A percentile compares a stretch with the other conserved stretches of the same genome.
Evolutionary conservation across 2,888 invertebrate genomes (phyloP).

Genomic region (Parasteatoda lunata): DNA sequence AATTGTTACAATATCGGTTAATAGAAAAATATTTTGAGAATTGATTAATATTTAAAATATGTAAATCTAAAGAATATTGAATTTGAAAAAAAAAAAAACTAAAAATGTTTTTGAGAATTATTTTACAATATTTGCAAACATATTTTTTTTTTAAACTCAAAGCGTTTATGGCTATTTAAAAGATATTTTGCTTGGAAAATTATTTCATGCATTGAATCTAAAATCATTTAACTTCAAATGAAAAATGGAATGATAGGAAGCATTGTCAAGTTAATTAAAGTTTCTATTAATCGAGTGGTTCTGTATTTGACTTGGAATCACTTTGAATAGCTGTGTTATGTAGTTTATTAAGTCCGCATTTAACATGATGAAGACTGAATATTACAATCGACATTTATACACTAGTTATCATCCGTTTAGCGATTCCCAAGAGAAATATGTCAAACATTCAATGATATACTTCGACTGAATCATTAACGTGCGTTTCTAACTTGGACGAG

Average conservation of each 20-base stretch:
- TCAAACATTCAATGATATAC: slow-evolving; percentile 68
- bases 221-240: too few relatives aligned
- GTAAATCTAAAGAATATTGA: too few relatives aligned
- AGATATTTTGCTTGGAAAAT: too few relatives aligned
- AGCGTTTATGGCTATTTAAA: too few relatives aligned
- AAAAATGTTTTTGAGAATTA: too few relatives aligned
- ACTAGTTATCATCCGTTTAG: slow-evolving; percentile 66
- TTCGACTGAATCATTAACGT: slow-evolving; percentile 66
- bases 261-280: slow-evolving; percentile 65
- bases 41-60: too few relatives aligned
- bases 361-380: slow-evolving; percentile 68
- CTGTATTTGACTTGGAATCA: slow-evolving; percentile 62
- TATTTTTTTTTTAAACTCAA: too few relatives aligned
- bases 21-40: too few relatives aligned
- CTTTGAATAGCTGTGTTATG: slow-evolving; percentile 63
- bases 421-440: slow-evolving; percentile 68
- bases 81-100: too few relatives aligned
- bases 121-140: too few relatives aligned
- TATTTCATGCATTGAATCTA: too few relatives aligned
- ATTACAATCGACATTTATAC: slow-evolving; percentile 68
- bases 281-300: slow-evolving; percentile 61
- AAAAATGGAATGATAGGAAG: background rate
- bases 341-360: slow-evolving; percentile 66
- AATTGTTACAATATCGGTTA: too few relatives aligned
- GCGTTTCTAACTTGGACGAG: slow-evolving; percentile 64